phyloP scores from a whole-genome alignment of 2,888 invertebrate species.

The Lumbricus terrestris region DNA sequence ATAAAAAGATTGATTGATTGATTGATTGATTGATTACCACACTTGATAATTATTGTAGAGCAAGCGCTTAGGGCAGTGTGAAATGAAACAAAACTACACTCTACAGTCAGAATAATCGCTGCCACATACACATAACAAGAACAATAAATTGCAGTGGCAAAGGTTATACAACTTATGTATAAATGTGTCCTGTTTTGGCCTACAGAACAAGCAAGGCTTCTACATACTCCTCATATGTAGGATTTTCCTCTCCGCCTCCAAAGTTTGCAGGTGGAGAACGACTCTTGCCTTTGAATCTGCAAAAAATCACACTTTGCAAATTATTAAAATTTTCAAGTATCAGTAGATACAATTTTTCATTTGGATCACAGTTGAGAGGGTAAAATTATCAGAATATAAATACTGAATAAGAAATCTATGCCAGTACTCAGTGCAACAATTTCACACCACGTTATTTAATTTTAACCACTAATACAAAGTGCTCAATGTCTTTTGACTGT shows the following conservation, averaged over 20 bases:
- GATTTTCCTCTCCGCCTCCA: background rate
- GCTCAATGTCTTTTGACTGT: too few relatives aligned
- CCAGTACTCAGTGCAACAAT: background rate
- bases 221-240: background rate
- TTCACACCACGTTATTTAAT: background rate
- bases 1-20: too few relatives aligned
- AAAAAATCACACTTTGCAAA: background rate
- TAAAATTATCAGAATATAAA: background rate
- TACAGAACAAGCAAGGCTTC: background rate
- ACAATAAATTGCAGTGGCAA: too few relatives aligned
- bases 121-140: too few relatives aligned
- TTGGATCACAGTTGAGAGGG: background rate
- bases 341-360: background rate
- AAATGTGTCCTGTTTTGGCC: too few relatives aligned
- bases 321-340: background rate
- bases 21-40: too few relatives aligned
- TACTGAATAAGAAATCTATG: background rate
- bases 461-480: background rate
- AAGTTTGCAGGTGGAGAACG: background rate
- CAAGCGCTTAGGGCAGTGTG: too few relatives aligned
- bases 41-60: too few relatives aligned
- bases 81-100: too few relatives aligned
- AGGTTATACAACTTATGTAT: too few relatives aligned
- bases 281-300: background rate
- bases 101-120: too few relatives aligned